phyloP scores from a whole-genome alignment of 92 coral and sea anemone genomes.

The Paramuricea clavata region DNA sequence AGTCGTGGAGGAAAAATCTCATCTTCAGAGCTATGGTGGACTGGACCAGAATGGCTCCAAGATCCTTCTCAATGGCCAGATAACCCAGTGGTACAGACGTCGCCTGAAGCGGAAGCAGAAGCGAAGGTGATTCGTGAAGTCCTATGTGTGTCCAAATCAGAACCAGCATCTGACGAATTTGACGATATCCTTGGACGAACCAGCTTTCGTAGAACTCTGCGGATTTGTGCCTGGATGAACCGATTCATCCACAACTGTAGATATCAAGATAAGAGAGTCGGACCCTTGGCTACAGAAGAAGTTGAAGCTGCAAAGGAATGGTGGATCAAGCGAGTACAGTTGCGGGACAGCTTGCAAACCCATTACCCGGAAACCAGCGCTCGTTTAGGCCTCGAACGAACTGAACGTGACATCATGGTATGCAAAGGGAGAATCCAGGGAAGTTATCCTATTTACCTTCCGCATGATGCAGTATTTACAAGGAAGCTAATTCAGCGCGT shows the following conservation, averaged over 20 bases:
- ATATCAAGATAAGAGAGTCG: constrained; percentile 9
- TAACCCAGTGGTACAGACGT: constrained; percentile 38
- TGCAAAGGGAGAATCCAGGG: constrained; percentile 52
- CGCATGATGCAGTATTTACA: constrained; percentile 43
- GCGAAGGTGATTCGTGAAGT: constrained; percentile 50
- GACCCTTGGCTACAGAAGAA: constrained; percentile 65
- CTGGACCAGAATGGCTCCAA: constrained; percentile 54
- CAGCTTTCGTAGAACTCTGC: constrained; percentile 60
- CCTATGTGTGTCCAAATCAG: constrained; percentile 25
- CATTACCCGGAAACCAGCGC: not conserved
- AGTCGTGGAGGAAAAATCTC: constrained; percentile 61
- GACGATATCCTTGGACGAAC: constrained; percentile 37
- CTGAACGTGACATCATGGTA: constrained; percentile 30
- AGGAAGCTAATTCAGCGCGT: constrained; percentile 47
- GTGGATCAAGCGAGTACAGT: constrained; percentile 47
- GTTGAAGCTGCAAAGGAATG: not conserved
- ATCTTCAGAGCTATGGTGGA: too few relatives aligned
- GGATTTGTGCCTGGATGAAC: constrained; percentile 64
- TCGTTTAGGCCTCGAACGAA: constrained; percentile 31
- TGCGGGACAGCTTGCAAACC: not conserved
- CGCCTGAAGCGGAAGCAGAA: constrained; percentile 38
- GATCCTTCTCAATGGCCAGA: constrained; percentile 56
- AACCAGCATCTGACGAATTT: constrained; percentile 25
- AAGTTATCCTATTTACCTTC: constrained; percentile 56
- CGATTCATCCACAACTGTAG: constrained; percentile 61